Evolutionary conservation across 2,113 vertebrate genomes (phyloP).

Genomic region (Callithrix jacchus): DNA sequence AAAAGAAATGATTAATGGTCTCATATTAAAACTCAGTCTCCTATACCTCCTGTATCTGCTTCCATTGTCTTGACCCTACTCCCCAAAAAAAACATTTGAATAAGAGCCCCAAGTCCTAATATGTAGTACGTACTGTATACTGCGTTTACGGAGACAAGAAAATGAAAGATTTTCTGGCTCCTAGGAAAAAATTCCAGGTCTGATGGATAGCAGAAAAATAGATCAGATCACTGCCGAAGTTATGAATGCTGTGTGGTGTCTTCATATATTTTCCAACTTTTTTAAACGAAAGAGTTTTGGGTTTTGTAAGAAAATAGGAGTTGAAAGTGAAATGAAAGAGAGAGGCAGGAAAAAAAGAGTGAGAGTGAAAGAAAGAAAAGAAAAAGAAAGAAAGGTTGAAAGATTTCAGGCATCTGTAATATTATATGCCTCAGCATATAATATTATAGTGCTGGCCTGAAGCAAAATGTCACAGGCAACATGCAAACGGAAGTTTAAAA

Average conservation of each 20-base stretch:
- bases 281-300: neutral
- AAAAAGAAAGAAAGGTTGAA: neutral
- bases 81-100: neutral
- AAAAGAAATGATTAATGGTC: conserved; percentile 46
- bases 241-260: neutral
- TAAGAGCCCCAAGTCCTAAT: neutral
- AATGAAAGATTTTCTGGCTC: neutral
- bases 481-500: conserved; percentile 13
- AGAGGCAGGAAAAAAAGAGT: neutral
- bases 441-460: neutral
- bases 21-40: conserved; percentile 1
- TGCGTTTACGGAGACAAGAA: conserved; percentile 19
- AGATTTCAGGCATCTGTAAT: neutral
- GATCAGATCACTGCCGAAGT: neutral
- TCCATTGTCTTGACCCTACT: neutral
- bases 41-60: neutral
- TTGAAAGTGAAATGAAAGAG: neutral
- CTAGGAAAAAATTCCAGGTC: neutral
- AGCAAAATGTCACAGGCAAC: conserved; percentile 55
- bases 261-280: neutral
- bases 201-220: neutral
- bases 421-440: too few species aligned
- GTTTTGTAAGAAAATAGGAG: neutral
- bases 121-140: neutral
- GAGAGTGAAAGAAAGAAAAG: neutral